Base-by-base conservation (phyloP, 2,113 vertebrate genomes). In the Myrmophylax atrothorax region DNA sequence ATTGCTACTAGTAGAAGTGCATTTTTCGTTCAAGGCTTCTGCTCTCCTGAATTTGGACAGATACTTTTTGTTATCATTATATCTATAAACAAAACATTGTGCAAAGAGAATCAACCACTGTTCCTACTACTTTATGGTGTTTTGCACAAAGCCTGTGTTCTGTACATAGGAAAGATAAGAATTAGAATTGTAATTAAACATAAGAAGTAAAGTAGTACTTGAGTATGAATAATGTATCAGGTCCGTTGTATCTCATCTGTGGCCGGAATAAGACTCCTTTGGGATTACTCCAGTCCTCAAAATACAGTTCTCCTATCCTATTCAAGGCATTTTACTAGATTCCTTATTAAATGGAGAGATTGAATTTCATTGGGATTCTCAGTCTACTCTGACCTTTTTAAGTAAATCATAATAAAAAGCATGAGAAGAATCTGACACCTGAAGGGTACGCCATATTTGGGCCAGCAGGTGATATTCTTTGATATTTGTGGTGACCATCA, bases 331-430 rank as follows among this genome's bases (percentile, higher is more conserved):
- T 95, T 94, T 94, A 89, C 81, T 90, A 95, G 94, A 88, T 93
- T 94, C 69, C 89, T 97, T 97, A 96, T 97, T 97, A 97, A 97
- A 96, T 87, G 84, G 86, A 72, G 47, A 95, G 95, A 97, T 97
- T 94, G 87, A 96, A 96, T 97, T 97, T 97, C 97, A 97, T 77
- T 95, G 58, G 84, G 94, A 97, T 96, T 96, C 95, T 85, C 95
- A 91, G 86, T 92, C 95, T 96, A 93, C 91, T 86, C 91, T 97
- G 96, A 96, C 97, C 84, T 92, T 96, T 96, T 96, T 7, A 96
- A 97, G 87, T 80, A 96, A 96, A 93, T 55, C 58, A 66, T 88
- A 93, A 96, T 95, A 96, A 96, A 97, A 97, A 96, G 44, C 94
- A 96, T 66, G 90, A 93, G 80, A 92, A 93, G 84, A 97, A 97